A percentile compares a stretch with the other conserved stretches of the same genome.
Conservation (phyloP, 2,888 invertebrate species). For the Galerucella calmariensis region DNA sequence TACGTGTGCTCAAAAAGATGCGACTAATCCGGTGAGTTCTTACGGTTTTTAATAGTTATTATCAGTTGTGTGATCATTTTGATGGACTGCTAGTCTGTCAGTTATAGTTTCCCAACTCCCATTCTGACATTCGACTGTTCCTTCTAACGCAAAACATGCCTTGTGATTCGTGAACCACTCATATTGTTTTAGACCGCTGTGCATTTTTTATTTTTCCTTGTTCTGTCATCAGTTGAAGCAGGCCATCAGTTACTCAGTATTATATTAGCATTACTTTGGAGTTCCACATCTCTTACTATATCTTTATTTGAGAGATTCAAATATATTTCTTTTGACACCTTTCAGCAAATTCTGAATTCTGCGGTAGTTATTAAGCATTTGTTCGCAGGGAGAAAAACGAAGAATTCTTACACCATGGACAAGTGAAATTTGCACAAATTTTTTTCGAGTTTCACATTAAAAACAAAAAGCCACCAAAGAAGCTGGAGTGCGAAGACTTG, state of each 20-base stretch:
- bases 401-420: conserved; percentile 9
- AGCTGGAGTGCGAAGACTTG: conserved; percentile 14
- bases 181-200: background rate
- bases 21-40: background rate
- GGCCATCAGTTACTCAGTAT: background rate
- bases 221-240: background rate
- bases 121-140: background rate
- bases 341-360: background rate
- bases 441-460: conserved; percentile 21
- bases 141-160: background rate
- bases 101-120: background rate
- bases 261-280: background rate
- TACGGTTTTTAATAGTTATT: background rate
- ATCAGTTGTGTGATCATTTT: background rate
- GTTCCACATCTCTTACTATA: background rate
- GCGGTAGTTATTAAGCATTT: background rate
- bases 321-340: background rate
- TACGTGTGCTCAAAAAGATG: background rate
- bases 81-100: background rate
- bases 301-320: background rate
- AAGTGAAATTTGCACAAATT: background rate
- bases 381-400: background rate
- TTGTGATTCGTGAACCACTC: background rate
- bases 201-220: background rate
- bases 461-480: conserved; percentile 24